These are phyloP conservation scores for Amblyjoppa fuscipennis DNA, from an alignment of 2,888 invertebrate species.

Conservation along the genomic window DNA sequence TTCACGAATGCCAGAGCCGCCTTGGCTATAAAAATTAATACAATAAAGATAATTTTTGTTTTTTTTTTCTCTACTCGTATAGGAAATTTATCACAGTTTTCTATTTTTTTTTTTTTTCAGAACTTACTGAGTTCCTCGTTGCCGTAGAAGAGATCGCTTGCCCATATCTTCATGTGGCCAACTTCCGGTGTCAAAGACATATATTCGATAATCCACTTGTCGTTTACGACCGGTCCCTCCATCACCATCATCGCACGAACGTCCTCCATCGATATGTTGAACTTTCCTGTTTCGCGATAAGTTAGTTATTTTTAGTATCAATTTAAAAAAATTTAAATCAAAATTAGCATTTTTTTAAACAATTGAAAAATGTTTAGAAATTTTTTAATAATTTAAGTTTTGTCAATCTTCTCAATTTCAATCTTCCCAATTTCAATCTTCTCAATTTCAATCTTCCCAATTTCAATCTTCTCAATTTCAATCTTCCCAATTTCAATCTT, in stretches of 20 bases:
- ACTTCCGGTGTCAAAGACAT: slow-evolving; percentile 89
- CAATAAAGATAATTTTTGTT: slow-evolving; percentile 33
- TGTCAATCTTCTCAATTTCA: no score
- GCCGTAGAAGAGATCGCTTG: slow-evolving; percentile 88
- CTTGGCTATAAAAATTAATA: slow-evolving; percentile 85
- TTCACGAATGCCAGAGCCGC: slow-evolving; percentile 87
- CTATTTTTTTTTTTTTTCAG: not conserved
- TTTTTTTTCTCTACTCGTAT: not conserved
- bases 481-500: no score
- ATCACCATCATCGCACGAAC: slow-evolving; percentile 77
- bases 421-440: no score
- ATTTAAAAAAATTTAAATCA: not conserved
- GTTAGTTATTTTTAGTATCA: not conserved
- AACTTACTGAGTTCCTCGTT: slow-evolving; percentile 89
- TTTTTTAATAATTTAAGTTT: no score
- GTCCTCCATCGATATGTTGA: slow-evolving; percentile 81
- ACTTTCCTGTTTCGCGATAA: slow-evolving; percentile 74
- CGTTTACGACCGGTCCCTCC: slow-evolving; percentile 78
- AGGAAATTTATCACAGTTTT: slow-evolving; percentile 3
- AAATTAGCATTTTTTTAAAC: no score
- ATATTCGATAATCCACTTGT: slow-evolving; percentile 84
- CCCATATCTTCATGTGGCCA: slow-evolving; percentile 87
- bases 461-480: no score
- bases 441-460: no score
- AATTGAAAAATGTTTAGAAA: no score